Evolutionary conservation across 2,888 invertebrate genomes (phyloP).

Genomic region (Leptopilina drosophilae): DNA sequence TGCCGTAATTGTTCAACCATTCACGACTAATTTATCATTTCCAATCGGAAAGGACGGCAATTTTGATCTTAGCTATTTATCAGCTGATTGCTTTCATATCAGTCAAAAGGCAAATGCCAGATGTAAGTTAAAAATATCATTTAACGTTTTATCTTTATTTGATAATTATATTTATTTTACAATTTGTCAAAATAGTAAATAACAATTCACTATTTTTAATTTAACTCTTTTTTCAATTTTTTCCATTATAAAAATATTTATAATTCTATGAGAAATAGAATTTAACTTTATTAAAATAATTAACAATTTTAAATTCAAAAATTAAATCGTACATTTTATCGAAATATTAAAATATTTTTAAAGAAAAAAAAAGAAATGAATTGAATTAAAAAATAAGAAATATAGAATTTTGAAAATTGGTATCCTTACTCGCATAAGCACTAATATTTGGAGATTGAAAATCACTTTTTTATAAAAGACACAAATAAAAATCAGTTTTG

Average conservation of each 20-base stretch:
- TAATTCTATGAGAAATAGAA: too few species aligned
- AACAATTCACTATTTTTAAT: too few species aligned
- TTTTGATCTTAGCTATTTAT: constrained; percentile 79
- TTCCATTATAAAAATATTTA: too few species aligned
- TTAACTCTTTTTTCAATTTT: too few species aligned
- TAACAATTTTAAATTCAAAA: too few species aligned
- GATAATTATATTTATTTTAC: neutral
- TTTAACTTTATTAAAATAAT: too few species aligned
- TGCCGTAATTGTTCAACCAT: constrained; percentile 80
- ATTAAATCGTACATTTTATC: too few species aligned
- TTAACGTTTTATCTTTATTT: constrained; percentile 2
- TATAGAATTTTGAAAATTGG: too few species aligned
- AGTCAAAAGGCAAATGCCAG: constrained; percentile 81
- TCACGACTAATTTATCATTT: constrained; percentile 75
- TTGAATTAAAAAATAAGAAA: too few species aligned
- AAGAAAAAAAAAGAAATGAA: too few species aligned
- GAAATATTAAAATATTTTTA: too few species aligned
- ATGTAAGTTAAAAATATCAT: constrained; percentile 73
- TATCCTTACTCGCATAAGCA: neutral
- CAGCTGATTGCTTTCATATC: constrained; percentile 82
- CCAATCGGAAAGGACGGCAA: constrained; percentile 75
- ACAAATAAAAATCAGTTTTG: neutral
- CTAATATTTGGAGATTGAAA: neutral
- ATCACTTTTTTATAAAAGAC: neutral
- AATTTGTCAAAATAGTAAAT: too few species aligned